Evolutionary conservation across 2,888 invertebrate species (phyloP), one percentile per base, ranked within the genome.

Genomic region (Lycocerus yunnanus): DNA sequence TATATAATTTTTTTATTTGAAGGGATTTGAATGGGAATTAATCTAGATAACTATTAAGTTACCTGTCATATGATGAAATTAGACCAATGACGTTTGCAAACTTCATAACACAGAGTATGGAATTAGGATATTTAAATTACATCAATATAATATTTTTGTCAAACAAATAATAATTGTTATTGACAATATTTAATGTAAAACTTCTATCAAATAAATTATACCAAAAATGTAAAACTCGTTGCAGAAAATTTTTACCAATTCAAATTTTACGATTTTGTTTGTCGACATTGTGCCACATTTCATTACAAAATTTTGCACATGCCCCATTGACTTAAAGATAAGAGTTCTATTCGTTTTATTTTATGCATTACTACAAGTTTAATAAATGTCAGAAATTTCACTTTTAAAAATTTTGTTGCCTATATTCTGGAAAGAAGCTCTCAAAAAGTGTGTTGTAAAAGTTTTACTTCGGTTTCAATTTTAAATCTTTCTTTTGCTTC

Each of bases 251-350:
- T 63, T 63, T 63, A 15, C 8, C 15, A 63, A 20, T 63, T 63
- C 18, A 63, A 63, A 63, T 63, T 63, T 63, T 63, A 63, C 18
- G 61, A 63, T 16, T 63, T 63, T 63, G 61, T 63, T 63, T 63
- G 61, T 63, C 20, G 16, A 20, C 20, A 63, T 15, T 63, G 20
- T 63, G 18, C n/a, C 18, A 63, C 20, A 63, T 63, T 63, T 20
- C 61, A 63, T 63, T 63, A 63, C 18, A 63, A 63, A 63, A 63
- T 20, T 18, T 16, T 18, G 18, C 61, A 63, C 61, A 63, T 63
- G 61, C 61, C 16, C 16, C 61, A 63, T 63, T 63, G 20, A 63
- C 15, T 63, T 63, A 20, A 63, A 63, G 61, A 63, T 63, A 20
- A 18, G 61, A 63, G 61, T 63, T 63, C 20, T 63, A 63, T 63